Base-by-base conservation (phyloP, 2,113 vertebrate species). In the Corythornis vintsioides region DNA sequence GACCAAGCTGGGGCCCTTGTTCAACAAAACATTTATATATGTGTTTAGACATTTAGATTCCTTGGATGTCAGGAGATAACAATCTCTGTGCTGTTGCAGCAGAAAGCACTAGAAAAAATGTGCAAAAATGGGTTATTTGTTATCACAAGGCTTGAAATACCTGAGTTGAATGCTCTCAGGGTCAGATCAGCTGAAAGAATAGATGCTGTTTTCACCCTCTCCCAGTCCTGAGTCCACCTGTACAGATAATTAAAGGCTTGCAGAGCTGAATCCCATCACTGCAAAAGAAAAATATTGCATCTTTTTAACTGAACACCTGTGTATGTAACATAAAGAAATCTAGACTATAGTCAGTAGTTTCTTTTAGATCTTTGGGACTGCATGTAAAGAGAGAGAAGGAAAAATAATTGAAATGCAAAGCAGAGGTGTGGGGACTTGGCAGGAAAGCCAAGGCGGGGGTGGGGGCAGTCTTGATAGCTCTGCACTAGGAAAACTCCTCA, bases 381-480 rank as follows among this genome's bases (percentile, higher is more conserved):
- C 52, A 21, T 89, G 72, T 93, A 61, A 66, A 79, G 40, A 82
- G 26, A 67, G 45, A 74, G 65, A 93, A 78, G 89, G 60, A 80
- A 90, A 77, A 92, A 79, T 71, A 78, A 92, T 84, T 43, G 63
- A 87, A 75, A 93, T 90, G 92, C 82, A 86, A 94, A 92, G 74
- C 78, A 78, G 90, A 86, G 57, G 45, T 82, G 61, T 72, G 63
- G 77, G 61, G 47, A 86, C 50, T 33, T 92, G 94, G 61, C 89
- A 94, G 75, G 40, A 80, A 83, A 85, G 29, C 74, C 7, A 25
- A 29, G 28, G 53, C 4, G 53, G 22, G 7, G 31, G 5, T 31
- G n/a, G 55, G 40, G 50, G 48, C 21, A 0, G 56, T 72, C 20
- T 75, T 25, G 56, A 79, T 74, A 75, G 72, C 73, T 88, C 56